Conservation (phyloP, 30 jellyfish, hydroid and myxozoan genomes). For the Turritopsis dohrnii region DNA sequence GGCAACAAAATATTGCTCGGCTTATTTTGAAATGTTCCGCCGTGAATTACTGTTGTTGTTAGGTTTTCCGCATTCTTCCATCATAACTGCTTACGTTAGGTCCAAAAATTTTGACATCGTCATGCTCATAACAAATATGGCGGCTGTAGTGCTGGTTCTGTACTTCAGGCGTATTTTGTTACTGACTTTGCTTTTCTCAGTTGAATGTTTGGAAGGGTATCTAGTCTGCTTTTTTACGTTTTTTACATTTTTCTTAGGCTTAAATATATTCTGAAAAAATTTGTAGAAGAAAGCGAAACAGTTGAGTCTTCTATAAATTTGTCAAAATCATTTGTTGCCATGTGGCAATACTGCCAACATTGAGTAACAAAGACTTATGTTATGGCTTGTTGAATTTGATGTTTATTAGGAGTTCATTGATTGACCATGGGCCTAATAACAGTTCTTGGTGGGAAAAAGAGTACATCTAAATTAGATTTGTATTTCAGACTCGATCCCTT, state of each 20-base stretch:
- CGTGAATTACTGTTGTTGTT: neutral
- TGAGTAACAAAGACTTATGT: neutral
- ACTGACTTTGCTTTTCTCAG: neutral
- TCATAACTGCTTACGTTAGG: neutral
- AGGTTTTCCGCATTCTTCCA: neutral
- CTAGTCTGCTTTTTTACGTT: neutral
- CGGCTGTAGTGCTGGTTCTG: neutral
- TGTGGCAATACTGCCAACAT: neutral
- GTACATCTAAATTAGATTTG: neutral
- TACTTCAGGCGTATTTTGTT: neutral
- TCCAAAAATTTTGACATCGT: neutral
- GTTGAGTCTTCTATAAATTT: neutral
- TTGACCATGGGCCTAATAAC: neutral
- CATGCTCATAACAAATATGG: neutral
- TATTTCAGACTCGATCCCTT: neutral
- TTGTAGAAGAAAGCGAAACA: neutral
- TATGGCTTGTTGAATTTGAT: neutral
- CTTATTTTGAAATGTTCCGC: neutral
- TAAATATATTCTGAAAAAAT: neutral
- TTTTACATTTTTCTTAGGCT: neutral
- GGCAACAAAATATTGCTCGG: slow-evolving; percentile 7
- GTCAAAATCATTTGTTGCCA: neutral
- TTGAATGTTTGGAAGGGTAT: neutral
- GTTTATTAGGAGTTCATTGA: neutral
- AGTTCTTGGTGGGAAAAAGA: neutral